These are phyloP conservation scores for Caranx melampygus DNA, from an alignment of 2,113 vertebrate genomes.

Conservation along the genomic window DNA sequence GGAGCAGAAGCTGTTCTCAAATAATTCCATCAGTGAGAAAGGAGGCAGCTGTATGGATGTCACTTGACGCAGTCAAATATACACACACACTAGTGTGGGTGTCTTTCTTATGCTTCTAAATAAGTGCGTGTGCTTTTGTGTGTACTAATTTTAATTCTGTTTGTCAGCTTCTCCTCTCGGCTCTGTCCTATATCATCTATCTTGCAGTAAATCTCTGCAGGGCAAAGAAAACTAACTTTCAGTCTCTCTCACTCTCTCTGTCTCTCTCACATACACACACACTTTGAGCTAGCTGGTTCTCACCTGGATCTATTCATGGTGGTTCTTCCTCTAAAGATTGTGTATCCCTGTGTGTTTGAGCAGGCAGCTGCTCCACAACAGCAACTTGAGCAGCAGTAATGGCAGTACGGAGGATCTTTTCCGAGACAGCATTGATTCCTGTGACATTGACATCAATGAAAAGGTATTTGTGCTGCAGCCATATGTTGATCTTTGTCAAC, in stretches of 20 bases:
- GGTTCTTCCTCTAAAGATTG: constrained; percentile 8
- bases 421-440: constrained; percentile 96
- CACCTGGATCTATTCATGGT: constrained; percentile 14
- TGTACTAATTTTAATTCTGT: constrained; percentile 35
- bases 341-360: constrained; percentile 54
- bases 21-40: constrained; percentile 43
- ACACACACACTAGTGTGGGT: constrained; percentile 22
- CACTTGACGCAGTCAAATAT: constrained; percentile 19
- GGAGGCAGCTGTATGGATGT: constrained; percentile 24
- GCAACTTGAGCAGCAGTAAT: constrained; percentile 97
- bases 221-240: background rate
- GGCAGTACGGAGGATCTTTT: constrained; percentile 98
- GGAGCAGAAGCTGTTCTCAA: constrained; percentile 29
- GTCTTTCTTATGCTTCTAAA: constrained; percentile 13
- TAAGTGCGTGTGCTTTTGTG: background rate
- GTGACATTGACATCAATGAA: constrained; percentile 94
- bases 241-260: background rate
- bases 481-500: background rate
- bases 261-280: background rate
- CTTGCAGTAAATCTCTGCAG: constrained; percentile 23
- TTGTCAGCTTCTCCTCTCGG: constrained; percentile 19
- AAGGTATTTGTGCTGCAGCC: constrained; percentile 84
- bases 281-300: constrained; percentile 12
- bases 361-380: constrained; percentile 96
- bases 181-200: constrained; percentile 2